These are phyloP conservation scores for Pyralis farinalis DNA, from an alignment of 2,888 invertebrate genomes.

Conservation along the genomic window DNA sequence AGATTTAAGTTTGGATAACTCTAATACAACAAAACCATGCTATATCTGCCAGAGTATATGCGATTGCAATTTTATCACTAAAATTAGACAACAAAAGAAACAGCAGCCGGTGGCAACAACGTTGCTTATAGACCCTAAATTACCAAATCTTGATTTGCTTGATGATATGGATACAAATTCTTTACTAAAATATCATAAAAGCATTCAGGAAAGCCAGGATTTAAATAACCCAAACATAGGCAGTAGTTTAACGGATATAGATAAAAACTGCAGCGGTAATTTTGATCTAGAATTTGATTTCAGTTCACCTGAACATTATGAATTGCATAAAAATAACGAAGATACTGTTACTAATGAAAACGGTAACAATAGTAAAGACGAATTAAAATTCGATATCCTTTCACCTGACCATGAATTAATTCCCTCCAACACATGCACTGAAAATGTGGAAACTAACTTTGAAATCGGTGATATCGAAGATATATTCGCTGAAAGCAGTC, in stretches of 20 bases:
- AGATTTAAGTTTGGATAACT: slow-evolving; percentile 63
- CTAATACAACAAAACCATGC: slow-evolving; percentile 45
- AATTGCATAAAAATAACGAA: slow-evolving; percentile 13
- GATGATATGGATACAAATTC: slow-evolving; percentile 46
- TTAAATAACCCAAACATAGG: slow-evolving; percentile 13
- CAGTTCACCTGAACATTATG: slow-evolving; percentile 22
- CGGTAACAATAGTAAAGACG: slow-evolving; percentile 22
- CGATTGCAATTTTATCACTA: slow-evolving; percentile 51
- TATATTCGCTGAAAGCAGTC: slow-evolving; percentile 56
- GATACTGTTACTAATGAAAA: slow-evolving; percentile 6
- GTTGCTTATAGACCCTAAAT: slow-evolving; percentile 33
- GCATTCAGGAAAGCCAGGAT: slow-evolving; percentile 15
- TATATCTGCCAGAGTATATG: slow-evolving; percentile 65
- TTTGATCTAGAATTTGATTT: slow-evolving; percentile 50
- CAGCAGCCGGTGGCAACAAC: slow-evolving; percentile 24
- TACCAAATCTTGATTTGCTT: slow-evolving; percentile 56
- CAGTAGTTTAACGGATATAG: slow-evolving; percentile 10
- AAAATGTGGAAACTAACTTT: slow-evolving; percentile 44
- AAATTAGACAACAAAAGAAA: slow-evolving; percentile 26
- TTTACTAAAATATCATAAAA: slow-evolving; percentile 38
- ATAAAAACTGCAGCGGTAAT: slow-evolving; percentile 29
- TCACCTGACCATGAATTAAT: slow-evolving; percentile 19
- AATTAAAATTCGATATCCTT: slow-evolving; percentile 30
- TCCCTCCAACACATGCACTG: slow-evolving; percentile 17
- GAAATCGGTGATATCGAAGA: slow-evolving; percentile 63